Evolutionary conservation across 2,888 invertebrate species (phyloP), one percentile per base, ranked within the genome.

Genomic region (Sinhomidia bicolor): DNA sequence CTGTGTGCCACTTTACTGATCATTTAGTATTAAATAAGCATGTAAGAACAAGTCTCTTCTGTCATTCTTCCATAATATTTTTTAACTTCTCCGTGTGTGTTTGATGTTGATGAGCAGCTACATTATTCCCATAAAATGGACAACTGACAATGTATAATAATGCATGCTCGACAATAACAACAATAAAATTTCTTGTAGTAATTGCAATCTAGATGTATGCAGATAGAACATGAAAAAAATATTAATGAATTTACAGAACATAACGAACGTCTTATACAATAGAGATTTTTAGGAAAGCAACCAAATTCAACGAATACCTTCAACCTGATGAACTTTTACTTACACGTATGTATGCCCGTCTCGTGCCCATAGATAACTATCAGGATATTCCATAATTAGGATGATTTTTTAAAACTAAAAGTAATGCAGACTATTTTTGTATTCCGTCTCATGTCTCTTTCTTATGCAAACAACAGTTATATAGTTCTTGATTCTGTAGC

Each of bases 1-100:
- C 17, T 79, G 81, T 82, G 87, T 87, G 87, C 87, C 60, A 87
- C 87, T 87, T 87, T 81, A 44, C 68, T 86, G 80, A 41, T 86
- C 86, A 86, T 86, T 86, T 86, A 86, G 74, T 71, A 80, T 71
- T 79, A 80, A 74, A 26, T 17, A 65, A 68, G 62, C 78, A 85
- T 79, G 41, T 68, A 85, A 68, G 51, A 57, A 57, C 36, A 54
- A 68, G 51, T 65, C 23, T 79, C 68, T 14, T n/a, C 85, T 65
- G 47, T 84, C 17, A 62, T 60, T 26, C 74, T 74, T 60, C 57
- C 17, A 36, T 51, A 74, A n/a, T n/a, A n/a, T 57, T 54, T 29
- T 51, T 36, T 71, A 7, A 36, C 74, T 74, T 74, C 26, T 83
- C 68, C 78, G 23, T 44, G 68, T 32, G 32, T 65, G 14, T 51